Evolutionary conservation across 2,888 invertebrate genomes (phyloP).

Genomic region (Panorpa germanica): DNA sequence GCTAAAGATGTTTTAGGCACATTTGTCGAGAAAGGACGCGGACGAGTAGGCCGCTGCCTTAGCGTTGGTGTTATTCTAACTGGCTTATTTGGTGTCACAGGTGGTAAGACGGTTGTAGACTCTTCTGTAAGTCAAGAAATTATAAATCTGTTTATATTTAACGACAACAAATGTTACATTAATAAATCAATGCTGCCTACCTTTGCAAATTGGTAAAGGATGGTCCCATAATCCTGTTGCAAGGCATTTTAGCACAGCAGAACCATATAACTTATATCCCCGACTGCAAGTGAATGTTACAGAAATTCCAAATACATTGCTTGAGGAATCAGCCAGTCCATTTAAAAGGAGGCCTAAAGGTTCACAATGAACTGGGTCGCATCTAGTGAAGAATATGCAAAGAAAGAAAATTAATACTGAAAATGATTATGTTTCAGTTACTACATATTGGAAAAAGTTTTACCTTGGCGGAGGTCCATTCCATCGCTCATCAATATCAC

Average conservation of each 20-base stretch:
- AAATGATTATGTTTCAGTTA: slow-evolving; percentile 2
- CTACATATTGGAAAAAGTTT: slow-evolving; percentile 24
- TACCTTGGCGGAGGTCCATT: slow-evolving; percentile 84
- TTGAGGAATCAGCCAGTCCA: slow-evolving; percentile 30
- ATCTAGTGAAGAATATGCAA: slow-evolving; percentile 8
- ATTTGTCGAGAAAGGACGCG: too few relatives aligned
- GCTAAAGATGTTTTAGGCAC: too few relatives aligned
- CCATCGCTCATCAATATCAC: slow-evolving; percentile 86
- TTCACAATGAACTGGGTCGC: slow-evolving; percentile 40
- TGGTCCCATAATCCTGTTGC: slow-evolving; percentile 65
- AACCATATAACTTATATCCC: slow-evolving; percentile 49
- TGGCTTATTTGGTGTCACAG: too few relatives aligned
- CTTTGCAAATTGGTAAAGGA: slow-evolving; percentile 50
- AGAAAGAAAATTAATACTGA: not conserved
- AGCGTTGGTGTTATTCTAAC: too few relatives aligned
- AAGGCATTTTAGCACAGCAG: slow-evolving; percentile 45
- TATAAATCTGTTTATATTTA: too few relatives aligned
- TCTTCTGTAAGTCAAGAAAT: too few relatives aligned
- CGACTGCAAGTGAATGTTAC: slow-evolving; percentile 57
- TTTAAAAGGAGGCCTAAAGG: slow-evolving; percentile 44
- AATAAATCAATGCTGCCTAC: slow-evolving; percentile 23
- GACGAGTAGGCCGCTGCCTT: too few relatives aligned
- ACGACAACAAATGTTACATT: slow-evolving; percentile 4
- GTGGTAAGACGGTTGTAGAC: too few relatives aligned
- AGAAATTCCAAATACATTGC: slow-evolving; percentile 49